Evolutionary conservation across 92 coral and sea anemone genomes (phyloP), one percentile per base, ranked within the genome.

Genomic region (Epizoanthus fatuus): DNA sequence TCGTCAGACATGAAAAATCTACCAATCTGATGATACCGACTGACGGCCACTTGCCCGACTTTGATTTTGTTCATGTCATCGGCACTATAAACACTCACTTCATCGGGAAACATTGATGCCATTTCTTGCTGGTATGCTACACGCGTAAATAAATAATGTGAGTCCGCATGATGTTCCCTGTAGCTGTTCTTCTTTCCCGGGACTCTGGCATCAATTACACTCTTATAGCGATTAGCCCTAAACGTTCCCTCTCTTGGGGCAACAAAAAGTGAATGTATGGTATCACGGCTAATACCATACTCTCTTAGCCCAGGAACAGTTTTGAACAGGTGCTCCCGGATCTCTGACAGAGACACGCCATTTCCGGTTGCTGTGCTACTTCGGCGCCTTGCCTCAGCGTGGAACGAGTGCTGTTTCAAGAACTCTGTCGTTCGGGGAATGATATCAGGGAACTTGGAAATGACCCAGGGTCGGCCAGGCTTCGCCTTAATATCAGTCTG

Each of bases 311-410:
- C 83, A 40, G 73, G 65, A 29, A 87, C 83, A 20, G 66, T 59
- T 16, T 49, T 47, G 20, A 87, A 25, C 15, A 87, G 83, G 51
- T 87, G 83, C 79, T 87, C 70, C 64, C 57, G 10, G 19, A 81
- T 58, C 55, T 87, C 75, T 39, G 59, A 55, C 2, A 80, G 83
- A 32, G 76, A 70, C 40, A 87, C 91, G 42, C 91, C 87, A 16
- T 69, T 64, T 1, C 86, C 81, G 2, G 76, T 81, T 14, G 81
- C 91, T 2, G 86, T 87, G 29, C 78, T 81, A 7, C 42, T 69
- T 4, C 75, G 86, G 64, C 91, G 51, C 20, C 91, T 49, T 10
- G 60, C 20, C 17, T 87, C 64, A 2, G 86, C 91, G 38, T 69
- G 81, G 29, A 69, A 87, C 0, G 63, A 62, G 4, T 85, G 83